Base-by-base conservation (phyloP, 2,888 invertebrate genomes). In the Torymus auratus region DNA sequence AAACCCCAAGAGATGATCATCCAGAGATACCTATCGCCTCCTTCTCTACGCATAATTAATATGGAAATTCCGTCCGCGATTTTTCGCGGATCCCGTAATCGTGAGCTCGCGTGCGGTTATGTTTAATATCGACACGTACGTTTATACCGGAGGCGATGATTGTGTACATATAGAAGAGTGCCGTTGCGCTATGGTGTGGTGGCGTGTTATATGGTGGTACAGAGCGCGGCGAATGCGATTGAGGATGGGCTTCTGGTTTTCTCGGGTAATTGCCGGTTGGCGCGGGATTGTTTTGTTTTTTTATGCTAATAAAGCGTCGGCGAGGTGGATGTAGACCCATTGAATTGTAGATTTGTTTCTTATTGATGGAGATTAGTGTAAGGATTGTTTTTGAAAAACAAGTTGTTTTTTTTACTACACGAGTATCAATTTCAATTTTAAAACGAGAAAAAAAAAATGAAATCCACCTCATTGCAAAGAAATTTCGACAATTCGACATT, bases 21-120 rank as follows among this genome's bases (percentile, higher is more conserved):
- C 65, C 71, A 12, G 13, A 61, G 52, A 2, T 14, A n/a, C 53
- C 14, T n/a, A 50, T 55, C 20, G 23, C n/a, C 60, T 67, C 14
- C 65, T 15, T 28, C n/a, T n/a, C n/a, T n/a, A n/a, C 17, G 50
- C 52, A 75, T 77, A 78, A 78, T 78, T 75, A 78, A 74, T 70
- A 82, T 82, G 78, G 60, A 62, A 82, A 78, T 82, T 17, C 53
- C 17, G 78, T 53, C 67, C 78, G 81, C 50, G 70, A 78, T 82
- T 77, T 65, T 81, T 58, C 20, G 20, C 14, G 2, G 55, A 28
- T 69, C 60, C 73, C 73, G 73, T n/a, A 72, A 72, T 11, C 28
- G 14, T 11, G 10, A 23, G 58, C 41, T 41, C 41, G 41, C 41
- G 41, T 41, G 41, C 41, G 41, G 41, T 41, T 41, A 41, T 41